Evolutionary conservation across 2,888 invertebrate species (phyloP).

Genomic region (Apotomis capreana): DNA sequence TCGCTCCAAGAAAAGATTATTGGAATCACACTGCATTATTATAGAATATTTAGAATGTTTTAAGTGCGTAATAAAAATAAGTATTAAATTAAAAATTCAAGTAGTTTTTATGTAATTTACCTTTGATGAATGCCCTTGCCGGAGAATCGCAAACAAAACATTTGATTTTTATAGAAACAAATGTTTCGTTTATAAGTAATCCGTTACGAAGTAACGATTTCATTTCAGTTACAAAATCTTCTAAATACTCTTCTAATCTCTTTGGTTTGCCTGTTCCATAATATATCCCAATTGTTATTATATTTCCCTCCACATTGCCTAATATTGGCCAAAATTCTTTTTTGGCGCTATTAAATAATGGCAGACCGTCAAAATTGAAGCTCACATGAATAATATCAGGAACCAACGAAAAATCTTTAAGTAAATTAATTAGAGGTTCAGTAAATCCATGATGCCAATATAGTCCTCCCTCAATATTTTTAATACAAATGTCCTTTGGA

Average conservation of each 20-base stretch:
- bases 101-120: neutral
- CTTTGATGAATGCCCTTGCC: slow-evolving; percentile 22
- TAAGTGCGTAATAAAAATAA: neutral
- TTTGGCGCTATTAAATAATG: neutral
- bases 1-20: slow-evolving; percentile 3
- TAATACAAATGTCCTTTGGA: slow-evolving; percentile 6
- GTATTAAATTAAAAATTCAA: neutral
- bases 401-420: too few relatives aligned
- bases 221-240: slow-evolving; percentile 16
- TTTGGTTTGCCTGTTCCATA: slow-evolving; percentile 23
- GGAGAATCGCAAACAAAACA: slow-evolving; percentile 19
- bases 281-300: slow-evolving; percentile 7
- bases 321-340: slow-evolving; percentile 7
- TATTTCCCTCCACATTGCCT: too few relatives aligned
- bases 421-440: slow-evolving; percentile 27
- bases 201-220: slow-evolving; percentile 1
- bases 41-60: neutral
- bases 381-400: too few relatives aligned
- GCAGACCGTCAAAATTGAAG: slow-evolving; percentile 1
- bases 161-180: slow-evolving; percentile 2
- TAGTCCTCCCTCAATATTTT: slow-evolving; percentile 42
- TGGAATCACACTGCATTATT: slow-evolving; percentile 3
- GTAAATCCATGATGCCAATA: slow-evolving; percentile 46
- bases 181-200: neutral
- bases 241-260: slow-evolving; percentile 17